Evolutionary conservation across 2,113 vertebrate genomes (phyloP), one percentile per base, ranked within the genome.

Genomic region (Dipodomys merriami): DNA sequence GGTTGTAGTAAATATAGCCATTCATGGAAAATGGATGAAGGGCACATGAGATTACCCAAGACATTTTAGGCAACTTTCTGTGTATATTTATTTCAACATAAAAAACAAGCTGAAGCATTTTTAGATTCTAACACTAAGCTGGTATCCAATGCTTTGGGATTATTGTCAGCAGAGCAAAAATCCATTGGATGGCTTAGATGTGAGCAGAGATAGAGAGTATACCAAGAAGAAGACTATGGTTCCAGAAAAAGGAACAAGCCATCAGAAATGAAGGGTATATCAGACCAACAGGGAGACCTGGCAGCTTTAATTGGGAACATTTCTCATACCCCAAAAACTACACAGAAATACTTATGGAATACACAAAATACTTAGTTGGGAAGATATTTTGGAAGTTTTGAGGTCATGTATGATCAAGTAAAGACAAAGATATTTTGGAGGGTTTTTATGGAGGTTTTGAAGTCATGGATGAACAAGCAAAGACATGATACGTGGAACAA

Each of bases 41-140:
- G 5, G 3, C 72, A 60, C 13, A 46, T 46, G 39, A 4, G 49
- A 35, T 7, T 3, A 67, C 73, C 44, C 2, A 88, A 23, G 57
- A 78, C 27, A 69, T 60, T 89, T 76, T n/a, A 16, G 46, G 20
- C 35, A 91, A 74, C 11, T 11, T 53, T 0, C 27, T 71, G 9
- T 57, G 35, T 76, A 74, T 64, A 29, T 67, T 85, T 30, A 85
- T n/a, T 92, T 76, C 30, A 85, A 91, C 86, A 27, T 83, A 62
- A 62, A 84, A 80, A 57, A 39, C 39, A 39, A 39, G 39, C 39
- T 39, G 39, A 6, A 39, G 39, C 39, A 39, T 39, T 39, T 39
- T 49, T 49, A 49, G 10, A 49, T 12, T 49, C 8, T 12, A 39
- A 49, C 62, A 76, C 62, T 86, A 20, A 64, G 18, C 5, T 27